These are phyloP conservation scores for Coilia nasus DNA, from an alignment of 2,797 vertebrate genomes.

Conservation along the genomic window DNA sequence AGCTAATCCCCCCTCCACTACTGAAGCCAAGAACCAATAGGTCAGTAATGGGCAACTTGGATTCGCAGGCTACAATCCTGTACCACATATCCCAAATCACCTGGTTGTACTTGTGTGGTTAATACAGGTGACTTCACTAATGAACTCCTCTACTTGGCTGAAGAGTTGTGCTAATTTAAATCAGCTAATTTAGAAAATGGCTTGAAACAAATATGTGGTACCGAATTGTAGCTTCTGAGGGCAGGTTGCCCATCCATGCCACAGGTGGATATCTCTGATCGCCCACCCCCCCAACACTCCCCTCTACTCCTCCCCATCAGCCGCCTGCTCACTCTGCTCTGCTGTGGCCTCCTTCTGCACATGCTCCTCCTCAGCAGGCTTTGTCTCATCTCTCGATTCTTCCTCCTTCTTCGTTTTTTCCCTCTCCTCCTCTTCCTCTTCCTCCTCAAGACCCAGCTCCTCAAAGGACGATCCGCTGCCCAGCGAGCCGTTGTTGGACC, in stretches of 20 bases:
- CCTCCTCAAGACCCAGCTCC: constrained; percentile 91
- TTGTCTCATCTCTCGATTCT: constrained; percentile 33
- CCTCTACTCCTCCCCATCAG: constrained; percentile 76
- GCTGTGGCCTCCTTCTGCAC: constrained; percentile 61
- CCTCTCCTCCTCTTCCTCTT: constrained; percentile 64
- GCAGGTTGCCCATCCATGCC: too few relatives aligned
- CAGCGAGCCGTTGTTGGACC: constrained; percentile 73
- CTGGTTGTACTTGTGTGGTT: too few relatives aligned
- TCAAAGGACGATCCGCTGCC: constrained; percentile 95
- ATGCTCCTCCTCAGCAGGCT: constrained; percentile 37
- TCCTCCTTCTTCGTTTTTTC: constrained; percentile 36
- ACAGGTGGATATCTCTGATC: constrained; percentile 21
- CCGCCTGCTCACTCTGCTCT: constrained; percentile 67
- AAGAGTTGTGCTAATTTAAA: too few relatives aligned
- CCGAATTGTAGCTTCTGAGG: too few relatives aligned
- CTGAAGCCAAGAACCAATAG: not conserved
- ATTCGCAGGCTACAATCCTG: too few relatives aligned
- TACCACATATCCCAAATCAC: too few relatives aligned
- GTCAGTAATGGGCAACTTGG: too few relatives aligned
- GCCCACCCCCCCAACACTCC: constrained; percentile 39
- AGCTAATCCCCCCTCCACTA: not conserved
- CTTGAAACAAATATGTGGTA: too few relatives aligned
- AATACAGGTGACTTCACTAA: too few relatives aligned
- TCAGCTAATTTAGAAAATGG: too few relatives aligned
- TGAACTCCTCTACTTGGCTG: too few relatives aligned